phyloP scores from a whole-genome alignment of 2,113 vertebrate genomes.

The Propithecus coquereli region DNA sequence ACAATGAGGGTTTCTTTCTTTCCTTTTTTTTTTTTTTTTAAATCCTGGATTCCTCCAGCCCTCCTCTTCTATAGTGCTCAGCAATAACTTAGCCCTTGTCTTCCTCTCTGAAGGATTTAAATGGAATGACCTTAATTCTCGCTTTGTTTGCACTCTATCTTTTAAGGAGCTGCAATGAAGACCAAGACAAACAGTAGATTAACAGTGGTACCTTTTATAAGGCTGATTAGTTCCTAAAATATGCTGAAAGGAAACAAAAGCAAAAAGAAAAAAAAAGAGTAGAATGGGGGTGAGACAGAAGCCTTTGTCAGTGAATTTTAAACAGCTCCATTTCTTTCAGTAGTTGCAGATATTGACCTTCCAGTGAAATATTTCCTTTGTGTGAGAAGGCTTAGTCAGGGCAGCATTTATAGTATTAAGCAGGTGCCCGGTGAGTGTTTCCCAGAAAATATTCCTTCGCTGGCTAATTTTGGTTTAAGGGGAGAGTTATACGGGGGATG shows the following conservation, averaged over 20 bases:
- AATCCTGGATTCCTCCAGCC: constrained; percentile 74
- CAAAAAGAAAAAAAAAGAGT: constrained; percentile 48
- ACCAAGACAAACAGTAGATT: constrained; percentile 87
- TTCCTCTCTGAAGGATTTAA: constrained; percentile 85
- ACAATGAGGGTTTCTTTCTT: constrained; percentile 76
- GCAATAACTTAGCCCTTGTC: constrained; percentile 84
- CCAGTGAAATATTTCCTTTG: constrained; percentile 74
- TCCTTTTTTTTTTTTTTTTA: constrained; percentile 67
- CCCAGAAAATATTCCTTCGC: constrained; percentile 73
- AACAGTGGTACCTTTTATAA: constrained; percentile 85
- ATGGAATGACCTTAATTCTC: constrained; percentile 87
- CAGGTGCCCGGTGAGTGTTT: constrained; percentile 71
- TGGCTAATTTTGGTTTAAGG: constrained; percentile 73
- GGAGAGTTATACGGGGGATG: constrained; percentile 40
- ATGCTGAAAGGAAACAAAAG: constrained; percentile 81
- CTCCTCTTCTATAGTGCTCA: constrained; percentile 76
- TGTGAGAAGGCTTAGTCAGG: constrained; percentile 50
- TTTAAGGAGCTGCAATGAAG: constrained; percentile 84
- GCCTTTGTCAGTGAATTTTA: constrained; percentile 73
- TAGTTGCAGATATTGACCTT: constrained; percentile 71
- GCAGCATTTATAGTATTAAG: constrained; percentile 66
- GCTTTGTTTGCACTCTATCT: constrained; percentile 86
- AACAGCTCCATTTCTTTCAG: constrained; percentile 73
- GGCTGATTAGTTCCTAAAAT: constrained; percentile 84
- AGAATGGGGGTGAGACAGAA: constrained; percentile 71